A percentile compares a stretch with the other conserved stretches of the same genome.
phyloP scores from a whole-genome alignment of 2,888 invertebrate species.

The Zele albiditarsus region DNA sequence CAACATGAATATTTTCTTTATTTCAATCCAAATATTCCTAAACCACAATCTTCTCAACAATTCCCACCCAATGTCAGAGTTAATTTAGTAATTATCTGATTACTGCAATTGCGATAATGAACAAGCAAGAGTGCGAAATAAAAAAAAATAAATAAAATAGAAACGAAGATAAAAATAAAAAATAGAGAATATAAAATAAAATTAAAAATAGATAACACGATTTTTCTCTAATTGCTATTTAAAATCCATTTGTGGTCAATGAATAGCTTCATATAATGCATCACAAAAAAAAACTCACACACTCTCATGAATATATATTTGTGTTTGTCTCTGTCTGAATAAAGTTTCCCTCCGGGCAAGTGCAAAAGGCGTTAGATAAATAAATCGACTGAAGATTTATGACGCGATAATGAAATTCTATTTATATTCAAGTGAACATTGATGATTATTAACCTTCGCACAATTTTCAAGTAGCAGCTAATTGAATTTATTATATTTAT shows the following conservation, averaged over 20 bases:
- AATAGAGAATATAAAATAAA: neutral
- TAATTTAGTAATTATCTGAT: too few relatives aligned
- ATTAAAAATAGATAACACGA: neutral
- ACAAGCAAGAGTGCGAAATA: too few relatives aligned
- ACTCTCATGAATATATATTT: neutral
- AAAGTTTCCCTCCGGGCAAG: constrained; percentile 10
- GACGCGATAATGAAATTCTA: constrained; percentile 46
- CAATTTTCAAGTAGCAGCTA: neutral
- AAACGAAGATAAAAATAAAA: too few relatives aligned
- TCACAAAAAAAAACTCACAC: neutral
- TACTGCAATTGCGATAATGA: too few relatives aligned
- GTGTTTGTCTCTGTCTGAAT: constrained; percentile 3
- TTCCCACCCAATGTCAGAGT: too few relatives aligned
- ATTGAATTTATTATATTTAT: neutral
- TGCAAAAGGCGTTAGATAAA: constrained; percentile 47
- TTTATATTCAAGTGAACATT: constrained; percentile 27
- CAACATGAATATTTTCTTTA: too few relatives aligned
- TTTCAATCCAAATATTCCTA: too few relatives aligned
- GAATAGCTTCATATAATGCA: constrained; percentile 22
- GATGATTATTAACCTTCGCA: constrained; percentile 42
- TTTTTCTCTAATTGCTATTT: neutral
- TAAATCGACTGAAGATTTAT: constrained; percentile 50
- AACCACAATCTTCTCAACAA: too few relatives aligned
- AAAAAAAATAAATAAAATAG: too few relatives aligned
- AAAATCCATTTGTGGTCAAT: constrained; percentile 16